These are phyloP conservation scores for Eumaeus atala DNA, from an alignment of 1,140 invertebrate species.

Conservation along the genomic window DNA sequence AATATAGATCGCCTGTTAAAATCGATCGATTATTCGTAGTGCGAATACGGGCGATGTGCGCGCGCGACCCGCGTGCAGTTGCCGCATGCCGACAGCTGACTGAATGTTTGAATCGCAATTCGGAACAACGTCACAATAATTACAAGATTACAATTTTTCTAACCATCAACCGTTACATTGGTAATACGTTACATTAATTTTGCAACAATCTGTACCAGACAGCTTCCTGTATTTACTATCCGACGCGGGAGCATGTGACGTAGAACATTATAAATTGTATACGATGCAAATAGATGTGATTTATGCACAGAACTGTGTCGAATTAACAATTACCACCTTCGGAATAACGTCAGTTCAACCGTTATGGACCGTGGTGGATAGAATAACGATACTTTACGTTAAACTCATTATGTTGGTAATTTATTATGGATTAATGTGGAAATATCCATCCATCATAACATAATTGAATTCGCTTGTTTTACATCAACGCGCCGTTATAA, in stretches of 20 bases:
- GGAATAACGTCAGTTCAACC: slow-evolving; percentile 35
- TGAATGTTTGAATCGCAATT: slow-evolving; percentile 50
- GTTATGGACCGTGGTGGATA: slow-evolving; percentile 32
- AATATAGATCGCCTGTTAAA: slow-evolving; percentile 28
- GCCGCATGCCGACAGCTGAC: slow-evolving; percentile 64
- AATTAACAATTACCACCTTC: slow-evolving; percentile 59
- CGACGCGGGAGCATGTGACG: slow-evolving; percentile 28
- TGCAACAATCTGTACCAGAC: slow-evolving; percentile 1
- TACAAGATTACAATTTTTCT: slow-evolving; percentile 58
- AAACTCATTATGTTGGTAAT: slow-evolving; percentile 26
- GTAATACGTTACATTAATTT: background rate
- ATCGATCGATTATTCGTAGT: slow-evolving; percentile 39
- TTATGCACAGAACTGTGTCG: slow-evolving; percentile 60
- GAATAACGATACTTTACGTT: slow-evolving; percentile 25
- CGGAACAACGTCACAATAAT: slow-evolving; percentile 55
- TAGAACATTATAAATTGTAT: slow-evolving; percentile 63
- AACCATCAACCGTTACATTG: slow-evolving; percentile 20
- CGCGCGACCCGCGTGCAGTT: slow-evolving; percentile 57
- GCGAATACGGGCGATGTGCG: slow-evolving; percentile 53
- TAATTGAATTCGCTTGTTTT: slow-evolving; percentile 12
- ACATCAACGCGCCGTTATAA: slow-evolving; percentile 1
- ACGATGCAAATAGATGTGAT: slow-evolving; percentile 56
- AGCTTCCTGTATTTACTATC: slow-evolving; percentile 39
- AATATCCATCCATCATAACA: slow-evolving; percentile 11
- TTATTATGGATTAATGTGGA: slow-evolving; percentile 22